A percentile compares a stretch with the other conserved stretches of the same genome.
Conservation (phyloP, 2,797 vertebrate genomes). For the Sebastes flavidus region DNA sequence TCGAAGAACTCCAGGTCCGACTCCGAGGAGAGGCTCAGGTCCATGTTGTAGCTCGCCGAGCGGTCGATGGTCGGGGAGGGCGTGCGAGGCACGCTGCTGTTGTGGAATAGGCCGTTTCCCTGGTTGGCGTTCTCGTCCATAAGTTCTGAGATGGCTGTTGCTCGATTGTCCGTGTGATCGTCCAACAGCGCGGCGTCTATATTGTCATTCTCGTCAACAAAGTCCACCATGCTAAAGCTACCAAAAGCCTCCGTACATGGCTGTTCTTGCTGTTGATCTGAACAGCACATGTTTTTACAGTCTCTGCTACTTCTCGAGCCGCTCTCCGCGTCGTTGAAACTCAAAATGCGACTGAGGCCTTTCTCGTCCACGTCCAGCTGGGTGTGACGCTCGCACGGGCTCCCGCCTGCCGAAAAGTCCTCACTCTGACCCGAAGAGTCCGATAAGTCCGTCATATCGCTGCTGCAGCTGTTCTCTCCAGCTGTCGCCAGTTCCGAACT, state of each 20-base stretch:
- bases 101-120: slow-evolving; percentile 85
- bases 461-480: slow-evolving; percentile 93
- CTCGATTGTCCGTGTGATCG: slow-evolving; percentile 73
- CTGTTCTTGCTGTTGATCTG: slow-evolving; percentile 52
- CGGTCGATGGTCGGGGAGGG: slow-evolving; percentile 81
- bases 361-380: slow-evolving; percentile 86
- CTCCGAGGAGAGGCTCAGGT: slow-evolving; percentile 93
- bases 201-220: slow-evolving; percentile 83
- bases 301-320: slow-evolving; percentile 69
- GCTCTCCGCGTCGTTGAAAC: slow-evolving; percentile 88
- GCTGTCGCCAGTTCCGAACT: slow-evolving; percentile 79
- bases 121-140: slow-evolving; percentile 97
- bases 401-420: slow-evolving; percentile 76
- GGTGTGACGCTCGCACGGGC: slow-evolving; percentile 69
- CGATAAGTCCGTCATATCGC: slow-evolving; percentile 92
- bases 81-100: slow-evolving; percentile 76
- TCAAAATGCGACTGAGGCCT: slow-evolving; percentile 88
- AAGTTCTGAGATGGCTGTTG: slow-evolving; percentile 84
- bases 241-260: slow-evolving; percentile 74
- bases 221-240: slow-evolving; percentile 87
- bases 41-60: slow-evolving; percentile 88
- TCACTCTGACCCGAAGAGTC: slow-evolving; percentile 87
- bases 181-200: slow-evolving; percentile 70
- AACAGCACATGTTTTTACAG: slow-evolving; percentile 35
- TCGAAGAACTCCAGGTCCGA: slow-evolving; percentile 96